These are phyloP conservation scores for Drosophila ustulata DNA, from an alignment of 2,888 invertebrate species.

Conservation along the genomic window DNA sequence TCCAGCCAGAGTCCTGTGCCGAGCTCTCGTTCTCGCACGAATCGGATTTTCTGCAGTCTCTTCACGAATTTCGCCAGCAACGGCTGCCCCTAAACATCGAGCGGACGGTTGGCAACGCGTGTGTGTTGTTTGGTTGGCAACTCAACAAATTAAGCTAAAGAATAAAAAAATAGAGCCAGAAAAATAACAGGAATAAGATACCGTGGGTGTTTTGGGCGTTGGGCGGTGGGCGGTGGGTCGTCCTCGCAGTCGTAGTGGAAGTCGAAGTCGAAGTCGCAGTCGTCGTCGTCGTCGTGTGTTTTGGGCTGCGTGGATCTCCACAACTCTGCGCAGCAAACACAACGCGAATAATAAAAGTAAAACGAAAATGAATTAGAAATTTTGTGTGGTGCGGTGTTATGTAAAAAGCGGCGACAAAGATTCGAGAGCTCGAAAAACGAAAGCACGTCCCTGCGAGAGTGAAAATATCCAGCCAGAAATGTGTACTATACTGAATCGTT, in stretches of 20 bases:
- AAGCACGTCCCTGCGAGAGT: conserved; percentile 67
- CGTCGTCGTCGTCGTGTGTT: conserved; percentile 17
- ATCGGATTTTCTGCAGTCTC: conserved; percentile 67
- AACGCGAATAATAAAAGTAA: conserved; percentile 63
- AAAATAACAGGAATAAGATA: conserved; percentile 30
- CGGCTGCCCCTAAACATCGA: conserved; percentile 51
- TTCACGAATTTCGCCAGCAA: conserved; percentile 69
- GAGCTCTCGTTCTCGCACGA: conserved; percentile 22
- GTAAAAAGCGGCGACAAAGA: conserved; percentile 53
- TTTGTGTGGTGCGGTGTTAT: conserved; percentile 51
- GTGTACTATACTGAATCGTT: conserved; percentile 47
- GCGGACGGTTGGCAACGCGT: conserved; percentile 66
- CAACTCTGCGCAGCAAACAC: conserved; percentile 24
- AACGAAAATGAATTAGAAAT: conserved; percentile 73
- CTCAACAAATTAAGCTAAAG: conserved; percentile 36
- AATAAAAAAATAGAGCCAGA: background rate
- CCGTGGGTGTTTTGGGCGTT: conserved; percentile 40
- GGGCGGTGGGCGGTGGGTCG: conserved; percentile 19
- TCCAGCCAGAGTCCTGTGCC: conserved; percentile 56
- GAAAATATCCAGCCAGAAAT: conserved; percentile 68
- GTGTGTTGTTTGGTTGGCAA: conserved; percentile 73
- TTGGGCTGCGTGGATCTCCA: conserved; percentile 16
- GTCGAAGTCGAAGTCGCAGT: conserved; percentile 9
- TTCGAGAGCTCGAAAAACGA: conserved; percentile 38
- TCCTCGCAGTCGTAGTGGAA: conserved; percentile 3